Conservation (phyloP, 2,888 invertebrate genomes). For the Trichogramma dendrolimi region DNA sequence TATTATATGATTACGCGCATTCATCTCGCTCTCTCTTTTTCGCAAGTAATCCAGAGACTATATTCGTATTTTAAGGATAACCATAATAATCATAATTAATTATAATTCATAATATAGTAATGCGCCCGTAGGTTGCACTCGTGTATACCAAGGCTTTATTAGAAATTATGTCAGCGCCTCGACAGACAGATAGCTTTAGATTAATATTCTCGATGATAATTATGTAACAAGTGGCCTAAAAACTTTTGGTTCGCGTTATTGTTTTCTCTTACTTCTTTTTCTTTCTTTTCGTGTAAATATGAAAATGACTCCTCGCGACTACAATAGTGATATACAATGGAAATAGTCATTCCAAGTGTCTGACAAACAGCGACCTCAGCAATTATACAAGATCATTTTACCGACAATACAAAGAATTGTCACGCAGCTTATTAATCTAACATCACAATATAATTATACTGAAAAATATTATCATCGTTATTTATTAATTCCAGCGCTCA, state of each 20-base stretch:
- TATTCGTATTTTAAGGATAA: too few relatives aligned
- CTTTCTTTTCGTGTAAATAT: constrained; percentile 29
- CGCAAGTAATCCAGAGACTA: constrained; percentile 39
- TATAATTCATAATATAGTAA: too few relatives aligned
- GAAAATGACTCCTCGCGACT: constrained; percentile 46
- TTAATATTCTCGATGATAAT: too few relatives aligned
- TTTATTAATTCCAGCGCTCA: too few relatives aligned
- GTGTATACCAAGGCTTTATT: too few relatives aligned
- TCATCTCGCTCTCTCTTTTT: constrained; percentile 20
- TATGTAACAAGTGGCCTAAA: constrained; percentile 36
- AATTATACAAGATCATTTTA: not conserved
- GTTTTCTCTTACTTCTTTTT: too few relatives aligned
- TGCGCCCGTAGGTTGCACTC: too few relatives aligned
- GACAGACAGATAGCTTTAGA: too few relatives aligned
- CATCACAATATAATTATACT: constrained; percentile 51
- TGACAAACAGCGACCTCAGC: constrained; percentile 50
- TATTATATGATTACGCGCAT: too few relatives aligned
- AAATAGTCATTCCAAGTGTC: constrained; percentile 21
- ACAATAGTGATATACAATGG: constrained; percentile 20
- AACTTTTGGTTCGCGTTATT: not conserved
- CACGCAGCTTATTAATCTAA: constrained; percentile 47
- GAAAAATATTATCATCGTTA: constrained; percentile 36
- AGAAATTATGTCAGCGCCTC: too few relatives aligned
- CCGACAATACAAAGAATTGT: too few relatives aligned
- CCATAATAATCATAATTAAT: too few relatives aligned